Base-by-base conservation (phyloP, 2,797 vertebrate species). In the Dromococcyx pavoninus region DNA sequence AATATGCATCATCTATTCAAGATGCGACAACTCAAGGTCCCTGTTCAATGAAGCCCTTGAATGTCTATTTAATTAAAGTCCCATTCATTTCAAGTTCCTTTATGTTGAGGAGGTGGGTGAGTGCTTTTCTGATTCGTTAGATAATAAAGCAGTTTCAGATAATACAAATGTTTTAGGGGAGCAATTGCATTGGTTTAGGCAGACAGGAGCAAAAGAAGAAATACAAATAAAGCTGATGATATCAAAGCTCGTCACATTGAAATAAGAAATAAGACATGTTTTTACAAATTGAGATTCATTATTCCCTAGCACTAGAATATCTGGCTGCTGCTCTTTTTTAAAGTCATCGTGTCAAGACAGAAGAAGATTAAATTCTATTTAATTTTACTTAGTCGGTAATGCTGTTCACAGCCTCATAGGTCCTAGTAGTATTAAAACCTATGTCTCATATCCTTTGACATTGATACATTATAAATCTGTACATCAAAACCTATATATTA, bases 41-140 rank as follows among this genome's bases (percentile, higher is more conserved):
- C 44, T 51, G 41, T 60, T 84, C 77, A 88, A 14, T 69, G 23
- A 84, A 82, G 10, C 28, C 35, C 30, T 73, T 82, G 81, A 88
- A 51, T 10, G n/a, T 64, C 43, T 53, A 44, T 86, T 91, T 85
- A 84, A 96, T 88, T 95, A 76, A 72, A 72, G 53, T 53, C 15
- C 7, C 35, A 87, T 61, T 82, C 80, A 86, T 78, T 90, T 88
- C 33, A 66, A 93, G 35, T 58, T 53, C 56, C 37, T 95, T 84
- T 75, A 33, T 60, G 48, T 73, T 73, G 79, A 94, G 30, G 18
- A 71, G 44, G 74, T 87, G 56, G 58, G 51, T 43, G 73, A 81
- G 39, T 27, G 23, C 48, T 89, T 85, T 94, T 62, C 61, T 90
- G 60, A 88, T 94, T 93, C 54, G 30, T 72, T 62, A 70, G 62